Evolutionary conservation across 2,888 invertebrate species (phyloP).

Genomic region (Orthosia gracilis): DNA sequence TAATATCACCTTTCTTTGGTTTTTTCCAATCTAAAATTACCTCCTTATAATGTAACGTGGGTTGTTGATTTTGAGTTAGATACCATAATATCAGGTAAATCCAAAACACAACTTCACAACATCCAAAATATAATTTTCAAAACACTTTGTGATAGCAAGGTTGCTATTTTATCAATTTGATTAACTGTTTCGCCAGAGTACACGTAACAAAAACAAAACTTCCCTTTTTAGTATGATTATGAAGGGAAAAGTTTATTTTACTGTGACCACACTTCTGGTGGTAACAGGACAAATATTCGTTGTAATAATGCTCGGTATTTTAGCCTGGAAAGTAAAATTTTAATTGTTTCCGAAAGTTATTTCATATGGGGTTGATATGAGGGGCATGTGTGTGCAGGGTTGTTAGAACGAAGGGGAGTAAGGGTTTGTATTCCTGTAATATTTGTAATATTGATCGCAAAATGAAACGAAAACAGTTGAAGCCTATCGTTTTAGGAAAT

Average conservation of each 20-base stretch:
- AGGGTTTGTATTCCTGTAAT: constrained; percentile 27
- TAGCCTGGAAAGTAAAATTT: constrained; percentile 58
- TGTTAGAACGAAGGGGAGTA: constrained; percentile 25
- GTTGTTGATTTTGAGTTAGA: neutral
- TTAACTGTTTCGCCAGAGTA: constrained; percentile 15
- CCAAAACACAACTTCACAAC: neutral
- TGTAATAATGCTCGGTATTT: constrained; percentile 60
- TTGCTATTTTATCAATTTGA: constrained; percentile 39
- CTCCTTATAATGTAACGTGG: too few species aligned
- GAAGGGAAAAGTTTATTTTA: constrained; percentile 70
- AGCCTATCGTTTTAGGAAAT: constrained; percentile 34
- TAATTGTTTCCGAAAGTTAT: constrained; percentile 68
- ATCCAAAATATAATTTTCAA: neutral
- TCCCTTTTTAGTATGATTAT: constrained; percentile 56
- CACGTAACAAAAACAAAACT: constrained; percentile 38
- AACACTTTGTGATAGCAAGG: constrained; percentile 7
- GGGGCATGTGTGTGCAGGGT: constrained; percentile 27
- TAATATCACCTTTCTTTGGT: too few species aligned
- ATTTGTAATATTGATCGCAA: constrained; percentile 48
- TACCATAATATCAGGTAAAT: neutral
- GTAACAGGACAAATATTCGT: constrained; percentile 62
- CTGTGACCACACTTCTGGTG: constrained; percentile 70
- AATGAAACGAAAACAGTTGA: constrained; percentile 50
- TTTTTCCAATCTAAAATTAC: too few species aligned
- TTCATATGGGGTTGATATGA: constrained; percentile 56